Percentiles rank a stretch among this genome's conserved stretches.
Evolutionary conservation across 2,888 invertebrate genomes (phyloP).

Genomic region (Ceratothoa steindachneri): DNA sequence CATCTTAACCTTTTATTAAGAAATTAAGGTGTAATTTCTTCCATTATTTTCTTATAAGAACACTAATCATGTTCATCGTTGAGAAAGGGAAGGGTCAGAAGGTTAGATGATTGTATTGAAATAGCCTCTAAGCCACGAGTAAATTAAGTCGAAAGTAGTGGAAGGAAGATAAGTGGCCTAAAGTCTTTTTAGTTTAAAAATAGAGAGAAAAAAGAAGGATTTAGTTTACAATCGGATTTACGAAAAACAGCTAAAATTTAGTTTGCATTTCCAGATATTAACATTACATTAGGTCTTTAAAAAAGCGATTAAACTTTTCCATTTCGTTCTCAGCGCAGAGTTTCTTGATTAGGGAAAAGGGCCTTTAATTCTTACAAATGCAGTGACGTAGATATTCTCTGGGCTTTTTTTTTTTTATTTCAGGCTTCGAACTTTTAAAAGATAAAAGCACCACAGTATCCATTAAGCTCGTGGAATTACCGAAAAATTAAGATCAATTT

Average conservation of each 20-base stretch:
- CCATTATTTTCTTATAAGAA: constrained; percentile 46
- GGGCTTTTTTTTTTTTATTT: background rate
- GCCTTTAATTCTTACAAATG: constrained; percentile 2
- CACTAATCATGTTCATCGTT: constrained; percentile 36
- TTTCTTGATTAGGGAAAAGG: constrained; percentile 11
- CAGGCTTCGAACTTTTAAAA: background rate
- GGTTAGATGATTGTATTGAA: background rate
- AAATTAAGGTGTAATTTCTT: constrained; percentile 43
- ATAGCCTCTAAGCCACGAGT: background rate
- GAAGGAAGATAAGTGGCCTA: background rate
- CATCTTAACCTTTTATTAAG: constrained; percentile 43
- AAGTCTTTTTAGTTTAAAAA: background rate
- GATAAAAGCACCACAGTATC: background rate
- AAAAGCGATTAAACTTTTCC: constrained; percentile 10
- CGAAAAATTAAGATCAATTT: constrained; percentile 10
- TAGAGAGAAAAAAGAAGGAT: background rate
- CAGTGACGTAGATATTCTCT: background rate
- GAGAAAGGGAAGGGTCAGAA: constrained; percentile 14
- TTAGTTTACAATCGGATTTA: constrained; percentile 10
- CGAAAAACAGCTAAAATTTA: constrained; percentile 2
- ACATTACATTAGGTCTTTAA: background rate
- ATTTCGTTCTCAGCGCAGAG: background rate
- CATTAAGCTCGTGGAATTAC: background rate
- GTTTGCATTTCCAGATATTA: background rate
- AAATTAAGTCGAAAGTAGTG: background rate